Percentiles rank a stretch among this genome's conserved stretches.
Conservation (phyloP, 2,797 vertebrate species). For the Mus spretus region DNA sequence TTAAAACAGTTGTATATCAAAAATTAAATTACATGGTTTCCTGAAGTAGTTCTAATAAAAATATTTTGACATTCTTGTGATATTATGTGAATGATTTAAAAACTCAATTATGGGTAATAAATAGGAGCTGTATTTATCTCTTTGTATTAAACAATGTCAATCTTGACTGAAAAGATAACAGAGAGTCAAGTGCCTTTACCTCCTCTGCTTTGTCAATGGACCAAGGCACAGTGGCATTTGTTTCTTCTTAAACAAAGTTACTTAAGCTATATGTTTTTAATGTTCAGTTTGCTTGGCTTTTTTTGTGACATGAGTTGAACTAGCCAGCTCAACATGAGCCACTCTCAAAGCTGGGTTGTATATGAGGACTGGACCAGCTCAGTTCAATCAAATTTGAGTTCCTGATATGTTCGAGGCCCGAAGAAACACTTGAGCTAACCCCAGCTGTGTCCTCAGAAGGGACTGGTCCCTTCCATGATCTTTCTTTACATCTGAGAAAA, state of each 20-base stretch:
- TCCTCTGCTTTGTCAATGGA: background rate
- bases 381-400: background rate
- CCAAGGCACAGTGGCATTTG: background rate
- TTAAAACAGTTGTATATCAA: background rate
- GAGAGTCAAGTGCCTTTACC: background rate
- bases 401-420: background rate
- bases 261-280: background rate
- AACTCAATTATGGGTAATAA: background rate
- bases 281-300: background rate
- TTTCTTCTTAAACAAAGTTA: constrained; percentile 27
- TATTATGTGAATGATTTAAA: background rate
- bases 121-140: background rate
- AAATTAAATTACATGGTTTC: background rate
- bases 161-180: constrained; percentile 27
- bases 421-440: background rate
- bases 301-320: background rate
- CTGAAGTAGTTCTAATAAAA: constrained; percentile 1
- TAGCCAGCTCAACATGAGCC: background rate
- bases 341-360: background rate
- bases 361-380: background rate
- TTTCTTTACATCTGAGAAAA: background rate
- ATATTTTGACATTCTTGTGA: background rate
- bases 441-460: background rate
- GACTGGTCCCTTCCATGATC: background rate
- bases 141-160: background rate